Evolutionary conservation across 2,113 vertebrate species (phyloP).

Genomic region (Enhydra lutris): DNA sequence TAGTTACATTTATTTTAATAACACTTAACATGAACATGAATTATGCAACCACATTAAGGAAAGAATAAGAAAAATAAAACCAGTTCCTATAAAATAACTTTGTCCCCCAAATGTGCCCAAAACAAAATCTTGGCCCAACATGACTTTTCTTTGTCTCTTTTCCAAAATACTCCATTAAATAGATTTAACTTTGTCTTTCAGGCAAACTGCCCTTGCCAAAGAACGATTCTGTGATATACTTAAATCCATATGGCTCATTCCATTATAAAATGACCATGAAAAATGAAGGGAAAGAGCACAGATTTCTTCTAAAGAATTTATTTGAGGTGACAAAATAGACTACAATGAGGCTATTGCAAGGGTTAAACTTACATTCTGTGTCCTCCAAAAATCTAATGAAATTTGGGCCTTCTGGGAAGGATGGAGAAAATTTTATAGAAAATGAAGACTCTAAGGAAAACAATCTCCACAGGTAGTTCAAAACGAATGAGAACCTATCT

Average conservation of each 20-base stretch:
- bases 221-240: not conserved
- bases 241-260: constrained; percentile 13
- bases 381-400: constrained; percentile 54
- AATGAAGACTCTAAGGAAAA: constrained; percentile 50
- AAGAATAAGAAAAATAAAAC: constrained; percentile 48
- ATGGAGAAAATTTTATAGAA: constrained; percentile 43
- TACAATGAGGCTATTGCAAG: not conserved
- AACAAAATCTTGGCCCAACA: constrained; percentile 33
- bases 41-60: constrained; percentile 37
- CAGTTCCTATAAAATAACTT: constrained; percentile 40
- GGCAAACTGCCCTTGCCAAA: constrained; percentile 10
- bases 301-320: constrained; percentile 28
- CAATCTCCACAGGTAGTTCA: constrained; percentile 28
- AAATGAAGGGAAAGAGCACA: not conserved
- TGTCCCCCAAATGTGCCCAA: not conserved
- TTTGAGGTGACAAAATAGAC: not conserved
- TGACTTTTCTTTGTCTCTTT: constrained; percentile 17
- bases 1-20: constrained; percentile 49
- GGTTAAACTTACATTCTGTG: not conserved
- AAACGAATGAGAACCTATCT: constrained; percentile 45
- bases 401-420: constrained; percentile 41
- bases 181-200: constrained; percentile 36
- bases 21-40: constrained; percentile 39
- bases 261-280: not conserved
- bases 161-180: constrained; percentile 46